Evolutionary conservation across 1,140 invertebrate genomes (phyloP), one percentile per base, ranked within the genome.

Genomic region (Riptortus pedestris): DNA sequence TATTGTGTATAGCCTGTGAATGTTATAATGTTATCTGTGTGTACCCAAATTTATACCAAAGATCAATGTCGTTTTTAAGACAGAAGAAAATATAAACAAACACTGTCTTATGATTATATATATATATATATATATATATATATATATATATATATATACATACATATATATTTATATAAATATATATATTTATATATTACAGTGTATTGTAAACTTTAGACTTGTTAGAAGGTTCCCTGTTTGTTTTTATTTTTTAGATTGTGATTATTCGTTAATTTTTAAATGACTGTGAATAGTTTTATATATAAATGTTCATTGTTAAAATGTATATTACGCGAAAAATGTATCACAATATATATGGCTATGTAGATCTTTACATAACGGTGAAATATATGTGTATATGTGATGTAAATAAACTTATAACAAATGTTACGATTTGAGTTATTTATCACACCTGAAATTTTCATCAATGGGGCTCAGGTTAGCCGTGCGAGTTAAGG

Each of bases 281-380:
- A 55, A 55, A 55, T 55, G 51, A 55, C 51, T 55, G 51, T 55
- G 51, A 55, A 55, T 55, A 55, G 51, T 55, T 55, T 55, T 55
- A 38, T 55, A 55, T 55, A 55, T 55, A 55, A 55, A 55, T 55
- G 51, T 55, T 55, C 51, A 55, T 55, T 55, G 51, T 55, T 55
- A 55, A 55, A 55, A 55, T 55, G 51, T 55, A 55, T 24, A 55
- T 55, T 55, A 55, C 24, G 12, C 12, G 24, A 12, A 52, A 2
- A 24, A 48, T 18, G 3, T 48, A 55, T 27, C 16, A 16, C 14
- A 27, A 55, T 26, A 55, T 55, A 55, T 7, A 55, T 55, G 51
- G 51, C 51, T 55, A 55, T 55, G 22, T 55, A 55, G 51, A 55
- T 55, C 51, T 55, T 24, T 27, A 27, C 51, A 55, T 55, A 55